These are phyloP conservation scores for Hydrozoanthus gracilis DNA, from an alignment of 92 coral and sea anemone species.

Conservation along the genomic window DNA sequence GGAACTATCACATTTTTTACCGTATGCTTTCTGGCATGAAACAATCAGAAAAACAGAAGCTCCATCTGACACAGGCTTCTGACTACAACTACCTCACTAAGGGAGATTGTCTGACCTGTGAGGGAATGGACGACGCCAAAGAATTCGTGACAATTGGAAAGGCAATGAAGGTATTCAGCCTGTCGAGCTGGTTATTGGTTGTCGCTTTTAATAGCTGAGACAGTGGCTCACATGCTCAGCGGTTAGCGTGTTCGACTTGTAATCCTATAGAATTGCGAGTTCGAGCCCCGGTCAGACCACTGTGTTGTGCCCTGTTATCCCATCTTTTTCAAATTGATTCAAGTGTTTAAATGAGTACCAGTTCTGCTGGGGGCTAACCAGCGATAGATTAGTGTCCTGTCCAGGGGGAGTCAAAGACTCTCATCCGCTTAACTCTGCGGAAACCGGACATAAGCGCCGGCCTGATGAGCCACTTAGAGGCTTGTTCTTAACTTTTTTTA, in stretches of 20 bases:
- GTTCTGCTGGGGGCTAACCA: too few relatives aligned
- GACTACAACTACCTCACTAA: conserved; percentile 89
- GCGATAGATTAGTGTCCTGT: too few relatives aligned
- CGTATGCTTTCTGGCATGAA: conserved; percentile 91
- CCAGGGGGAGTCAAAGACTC: too few relatives aligned
- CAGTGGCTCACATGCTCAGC: background rate
- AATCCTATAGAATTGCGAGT: too few relatives aligned
- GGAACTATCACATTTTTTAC: conserved; percentile 98
- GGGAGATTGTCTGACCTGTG: conserved; percentile 86
- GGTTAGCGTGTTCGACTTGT: too few relatives aligned
- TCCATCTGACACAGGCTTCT: conserved; percentile 85
- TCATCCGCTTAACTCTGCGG: too few relatives aligned
- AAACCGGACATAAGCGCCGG: too few relatives aligned
- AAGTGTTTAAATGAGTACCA: too few relatives aligned
- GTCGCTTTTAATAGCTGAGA: background rate
- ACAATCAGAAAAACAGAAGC: conserved; percentile 70
- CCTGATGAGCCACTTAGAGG: too few relatives aligned
- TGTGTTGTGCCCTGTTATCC: too few relatives aligned
- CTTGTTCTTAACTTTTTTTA: too few relatives aligned
- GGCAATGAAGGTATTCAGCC: conserved; percentile 84
- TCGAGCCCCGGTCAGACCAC: too few relatives aligned
- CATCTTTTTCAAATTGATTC: background rate
- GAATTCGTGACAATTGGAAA: conserved; percentile 79
- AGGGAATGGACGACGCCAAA: conserved; percentile 85
- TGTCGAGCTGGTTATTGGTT: background rate